Percentiles rank a stretch among this genome's conserved stretches.
phyloP scores from a whole-genome alignment of 2,797 vertebrate species.

The Pristis pectinata region DNA sequence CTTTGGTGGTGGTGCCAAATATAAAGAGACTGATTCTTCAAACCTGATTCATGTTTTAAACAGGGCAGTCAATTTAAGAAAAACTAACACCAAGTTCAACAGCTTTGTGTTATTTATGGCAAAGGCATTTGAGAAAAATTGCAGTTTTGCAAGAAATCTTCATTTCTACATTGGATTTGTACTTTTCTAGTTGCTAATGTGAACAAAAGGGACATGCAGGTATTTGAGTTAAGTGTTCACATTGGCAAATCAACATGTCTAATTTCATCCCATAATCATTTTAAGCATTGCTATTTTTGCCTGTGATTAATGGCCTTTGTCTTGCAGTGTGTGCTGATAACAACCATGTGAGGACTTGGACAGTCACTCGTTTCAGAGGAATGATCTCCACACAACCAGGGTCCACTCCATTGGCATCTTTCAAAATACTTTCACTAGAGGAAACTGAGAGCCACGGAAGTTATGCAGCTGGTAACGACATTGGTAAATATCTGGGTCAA shows the following conservation, averaged over 20 bases:
- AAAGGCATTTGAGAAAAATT: background rate
- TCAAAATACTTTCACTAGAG: conserved; percentile 93
- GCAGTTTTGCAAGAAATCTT: background rate
- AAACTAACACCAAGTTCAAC: background rate
- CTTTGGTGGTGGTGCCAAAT: background rate
- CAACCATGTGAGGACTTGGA: conserved; percentile 94
- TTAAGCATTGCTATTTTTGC: background rate
- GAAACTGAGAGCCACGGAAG: conserved; percentile 91
- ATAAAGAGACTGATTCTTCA: background rate
- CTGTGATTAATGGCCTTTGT: conserved; percentile 17
- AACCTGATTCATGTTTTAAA: background rate
- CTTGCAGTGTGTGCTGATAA: conserved; percentile 88
- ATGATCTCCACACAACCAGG: conserved; percentile 99
- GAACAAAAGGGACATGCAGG: background rate
- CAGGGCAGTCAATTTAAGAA: background rate
- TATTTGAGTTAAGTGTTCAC: background rate
- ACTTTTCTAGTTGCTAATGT: background rate
- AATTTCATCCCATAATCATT: too few species aligned
- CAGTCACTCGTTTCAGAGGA: conserved; percentile 90
- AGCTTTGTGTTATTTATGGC: background rate
- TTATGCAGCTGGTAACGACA: conserved; percentile 90
- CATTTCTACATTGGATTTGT: background rate
- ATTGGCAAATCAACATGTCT: background rate
- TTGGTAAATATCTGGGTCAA: conserved; percentile 62
- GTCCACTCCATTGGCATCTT: conserved; percentile 90